Percentiles rank a stretch among this genome's conserved stretches.
These are phyloP conservation scores for Sarotherodon lohbergeri DNA, from an alignment of 2,113 vertebrate species.

Conservation along the genomic window DNA sequence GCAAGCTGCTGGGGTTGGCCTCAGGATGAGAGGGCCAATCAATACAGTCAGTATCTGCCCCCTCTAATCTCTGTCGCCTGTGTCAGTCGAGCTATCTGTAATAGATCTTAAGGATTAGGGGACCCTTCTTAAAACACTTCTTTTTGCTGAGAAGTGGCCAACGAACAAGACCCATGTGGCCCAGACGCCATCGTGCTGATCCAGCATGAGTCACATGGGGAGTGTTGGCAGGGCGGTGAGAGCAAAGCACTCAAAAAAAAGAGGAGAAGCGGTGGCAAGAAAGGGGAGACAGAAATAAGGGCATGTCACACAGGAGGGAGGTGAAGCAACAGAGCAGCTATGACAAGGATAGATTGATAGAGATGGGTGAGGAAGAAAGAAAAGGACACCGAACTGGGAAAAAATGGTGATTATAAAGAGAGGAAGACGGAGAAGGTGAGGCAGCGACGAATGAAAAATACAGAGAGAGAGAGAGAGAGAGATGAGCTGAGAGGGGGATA, in stretches of 20 bases:
- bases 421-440: slow-evolving; percentile 15
- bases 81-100: slow-evolving; percentile 74
- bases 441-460: background rate
- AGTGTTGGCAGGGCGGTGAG: slow-evolving; percentile 25
- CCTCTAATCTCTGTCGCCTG: slow-evolving; percentile 75
- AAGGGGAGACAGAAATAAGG: background rate
- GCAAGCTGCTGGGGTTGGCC: slow-evolving; percentile 55
- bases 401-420: slow-evolving; percentile 28
- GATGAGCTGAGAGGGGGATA: slow-evolving; percentile 61
- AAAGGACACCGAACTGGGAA: background rate
- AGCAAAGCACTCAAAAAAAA: background rate
- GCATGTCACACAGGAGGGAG: background rate
- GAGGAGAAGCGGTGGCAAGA: background rate
- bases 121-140: slow-evolving; percentile 67
- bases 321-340: background rate
- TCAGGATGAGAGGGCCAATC: slow-evolving; percentile 68
- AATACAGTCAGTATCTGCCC: slow-evolving; percentile 75
- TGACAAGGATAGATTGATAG: slow-evolving; percentile 17
- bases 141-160: slow-evolving; percentile 42
- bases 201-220: slow-evolving; percentile 36
- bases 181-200: slow-evolving; percentile 32
- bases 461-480: slow-evolving; percentile 9
- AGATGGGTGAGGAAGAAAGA: slow-evolving; percentile 1
- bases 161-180: slow-evolving; percentile 6
- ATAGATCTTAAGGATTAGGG: slow-evolving; percentile 78